phyloP scores from a whole-genome alignment of 1,140 invertebrate species.

The Drosophila sucinea region DNA sequence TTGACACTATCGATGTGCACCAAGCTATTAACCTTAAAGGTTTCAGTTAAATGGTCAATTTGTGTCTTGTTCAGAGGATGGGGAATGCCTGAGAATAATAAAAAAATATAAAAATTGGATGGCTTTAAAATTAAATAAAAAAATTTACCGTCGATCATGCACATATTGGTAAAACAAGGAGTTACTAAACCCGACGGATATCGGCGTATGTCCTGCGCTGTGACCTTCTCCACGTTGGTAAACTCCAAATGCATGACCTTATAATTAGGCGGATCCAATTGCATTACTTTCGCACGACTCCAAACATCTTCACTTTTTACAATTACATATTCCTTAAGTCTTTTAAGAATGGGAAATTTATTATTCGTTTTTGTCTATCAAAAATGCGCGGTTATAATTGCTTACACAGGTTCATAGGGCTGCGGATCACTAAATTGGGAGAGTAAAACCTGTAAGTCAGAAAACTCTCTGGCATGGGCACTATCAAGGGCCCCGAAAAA shows the following conservation, averaged over 20 bases:
- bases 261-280: slow-evolving; percentile 39
- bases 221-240: slow-evolving; percentile 47
- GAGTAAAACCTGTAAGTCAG: slow-evolving; percentile 38
- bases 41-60: slow-evolving; percentile 38
- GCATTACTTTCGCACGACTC: slow-evolving; percentile 60
- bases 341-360: slow-evolving; percentile 9
- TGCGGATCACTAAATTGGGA: slow-evolving; percentile 29
- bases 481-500: slow-evolving; percentile 64
- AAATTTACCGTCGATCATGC: slow-evolving; percentile 61
- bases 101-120: not conserved
- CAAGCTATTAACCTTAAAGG: slow-evolving; percentile 25
- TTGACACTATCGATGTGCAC: slow-evolving; percentile 48
- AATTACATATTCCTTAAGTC: slow-evolving; percentile 63
- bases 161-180: slow-evolving; percentile 60
- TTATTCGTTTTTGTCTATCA: not conserved
- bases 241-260: slow-evolving; percentile 60
- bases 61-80: slow-evolving; percentile 39
- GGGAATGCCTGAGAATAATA: slow-evolving; percentile 40
- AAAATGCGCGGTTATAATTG: not conserved
- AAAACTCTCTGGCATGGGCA: slow-evolving; percentile 28
- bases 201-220: slow-evolving; percentile 49
- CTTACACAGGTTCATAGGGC: slow-evolving; percentile 62
- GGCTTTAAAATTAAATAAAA: not conserved
- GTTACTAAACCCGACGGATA: slow-evolving; percentile 53
- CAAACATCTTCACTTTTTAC: slow-evolving; percentile 52